Evolutionary conservation across 2,888 invertebrate species (phyloP).

Genomic region (Ceratothoa steindachneri): DNA sequence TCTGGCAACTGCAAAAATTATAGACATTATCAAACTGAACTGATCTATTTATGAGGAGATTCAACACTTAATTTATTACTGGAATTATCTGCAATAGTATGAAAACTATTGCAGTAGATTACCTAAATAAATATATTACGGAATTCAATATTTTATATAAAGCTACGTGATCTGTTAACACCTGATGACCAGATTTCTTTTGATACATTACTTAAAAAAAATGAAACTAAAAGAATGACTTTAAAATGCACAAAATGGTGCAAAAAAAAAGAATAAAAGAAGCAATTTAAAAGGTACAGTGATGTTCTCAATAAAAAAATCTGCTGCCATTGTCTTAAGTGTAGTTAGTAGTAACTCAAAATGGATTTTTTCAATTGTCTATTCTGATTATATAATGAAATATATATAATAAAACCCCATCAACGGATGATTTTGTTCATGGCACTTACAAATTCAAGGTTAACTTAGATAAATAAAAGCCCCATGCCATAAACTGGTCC

Average conservation of each 20-base stretch:
- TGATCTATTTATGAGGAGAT: too few species aligned
- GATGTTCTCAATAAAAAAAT: background rate
- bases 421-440: background rate
- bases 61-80: background rate
- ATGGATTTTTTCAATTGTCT: too few species aligned
- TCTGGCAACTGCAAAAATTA: too few species aligned
- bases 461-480: background rate
- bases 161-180: background rate
- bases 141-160: background rate
- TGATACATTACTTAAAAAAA: background rate
- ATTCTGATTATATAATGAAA: too few species aligned
- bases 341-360: too few species aligned
- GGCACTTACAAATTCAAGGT: background rate
- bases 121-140: background rate
- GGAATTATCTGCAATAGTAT: background rate
- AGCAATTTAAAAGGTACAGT: background rate
- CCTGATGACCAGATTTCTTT: background rate
- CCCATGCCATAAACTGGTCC: background rate
- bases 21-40: too few species aligned
- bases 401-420: background rate
- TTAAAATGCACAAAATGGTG: background rate
- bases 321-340: background rate
- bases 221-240: background rate
- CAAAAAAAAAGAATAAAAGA: too few species aligned
- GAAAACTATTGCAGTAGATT: background rate